These are phyloP conservation scores for Pseudorhombus dupliciocellatus DNA, from an alignment of 2,113 vertebrate genomes.

Conservation along the genomic window DNA sequence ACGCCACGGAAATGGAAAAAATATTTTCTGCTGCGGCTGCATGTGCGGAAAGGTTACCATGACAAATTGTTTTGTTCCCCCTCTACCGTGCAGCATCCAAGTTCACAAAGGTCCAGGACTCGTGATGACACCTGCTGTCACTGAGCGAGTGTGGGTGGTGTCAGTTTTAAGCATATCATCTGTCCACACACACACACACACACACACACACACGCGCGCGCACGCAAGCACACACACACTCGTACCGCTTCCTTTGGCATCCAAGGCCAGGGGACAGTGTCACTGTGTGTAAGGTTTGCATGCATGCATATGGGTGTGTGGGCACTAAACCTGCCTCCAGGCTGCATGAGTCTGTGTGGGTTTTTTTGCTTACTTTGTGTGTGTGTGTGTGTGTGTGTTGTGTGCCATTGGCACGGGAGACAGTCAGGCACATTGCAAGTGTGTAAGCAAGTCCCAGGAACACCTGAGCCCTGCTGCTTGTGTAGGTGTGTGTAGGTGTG, in stretches of 20 bases:
- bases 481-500: constrained; percentile 36
- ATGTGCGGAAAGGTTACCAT: constrained; percentile 52
- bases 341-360: constrained; percentile 45
- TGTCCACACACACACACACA: constrained; percentile 46
- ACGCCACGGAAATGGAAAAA: constrained; percentile 46
- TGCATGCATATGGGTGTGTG: constrained; percentile 25
- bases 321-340: constrained; percentile 38
- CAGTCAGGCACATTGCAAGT: constrained; percentile 56
- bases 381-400: constrained; percentile 39
- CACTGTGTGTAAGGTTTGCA: constrained; percentile 56
- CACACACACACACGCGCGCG: constrained; percentile 26
- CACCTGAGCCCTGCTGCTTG: constrained; percentile 64
- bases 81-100: constrained; percentile 37
- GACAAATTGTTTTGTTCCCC: constrained; percentile 69
- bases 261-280: constrained; percentile 51
- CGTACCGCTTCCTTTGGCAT: constrained; percentile 46
- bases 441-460: constrained; percentile 64
- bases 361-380: constrained; percentile 24
- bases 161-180: constrained; percentile 69
- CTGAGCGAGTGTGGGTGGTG: constrained; percentile 63
- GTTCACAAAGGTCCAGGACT: constrained; percentile 66
- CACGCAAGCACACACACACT: constrained; percentile 1
- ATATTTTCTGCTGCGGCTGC: constrained; percentile 16
- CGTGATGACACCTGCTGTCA: constrained; percentile 73
- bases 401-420: constrained; percentile 60